Base-by-base conservation (phyloP, 2,888 invertebrate genomes). In the Euplexia lucipara region DNA sequence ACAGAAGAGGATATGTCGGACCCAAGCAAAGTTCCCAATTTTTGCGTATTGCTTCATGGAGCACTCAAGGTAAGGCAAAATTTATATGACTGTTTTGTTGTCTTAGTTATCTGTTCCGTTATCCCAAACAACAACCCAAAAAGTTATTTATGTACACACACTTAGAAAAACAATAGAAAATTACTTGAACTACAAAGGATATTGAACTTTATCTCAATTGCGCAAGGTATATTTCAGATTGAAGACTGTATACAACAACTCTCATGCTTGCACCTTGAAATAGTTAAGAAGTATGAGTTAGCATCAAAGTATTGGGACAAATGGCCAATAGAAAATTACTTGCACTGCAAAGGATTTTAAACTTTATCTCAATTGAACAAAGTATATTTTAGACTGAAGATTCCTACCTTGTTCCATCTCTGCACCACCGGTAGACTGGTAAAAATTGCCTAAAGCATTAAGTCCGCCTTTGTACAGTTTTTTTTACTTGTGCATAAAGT, bases 31-130 rank as follows among this genome's bases (percentile, higher is more conserved):
- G 96, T 96, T 48, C 98, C 99, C 0, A 98, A 98, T 2, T 98
- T 99, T 87, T 99, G 99, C 88, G 99, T 99, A 5, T 92, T 99
- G 14, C 96, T 99, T 2, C 99, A 99, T 88, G 99, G 99, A 3
- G 98, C 98, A 42, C 94, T 99, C 4, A 99, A 99, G 95, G 97
- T 97, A 83, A 49, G 10, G n/a, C n/a, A n/a, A 9, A 2, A 34
- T 35, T n/a, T 5, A 6, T 8, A 6, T 1, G 18, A 2, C 9
- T 22, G 2, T 8, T 22, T 22, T 22, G n/a, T 48, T 0, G 1
- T 0, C n/a, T n/a, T n/a, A n/a, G n/a, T n/a, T n/a, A n/a, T n/a
- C 9, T 22, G 2, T 8, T 22, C 16, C 16, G n/a, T 48, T 0
- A 1, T 0, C 5, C 32, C 14, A 3, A 32, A 41, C 9, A 7